Evolutionary conservation across 35 echinoderm and acorn worm genomes (phyloP).

Genomic region (Heliocidaris erythrogramma): DNA sequence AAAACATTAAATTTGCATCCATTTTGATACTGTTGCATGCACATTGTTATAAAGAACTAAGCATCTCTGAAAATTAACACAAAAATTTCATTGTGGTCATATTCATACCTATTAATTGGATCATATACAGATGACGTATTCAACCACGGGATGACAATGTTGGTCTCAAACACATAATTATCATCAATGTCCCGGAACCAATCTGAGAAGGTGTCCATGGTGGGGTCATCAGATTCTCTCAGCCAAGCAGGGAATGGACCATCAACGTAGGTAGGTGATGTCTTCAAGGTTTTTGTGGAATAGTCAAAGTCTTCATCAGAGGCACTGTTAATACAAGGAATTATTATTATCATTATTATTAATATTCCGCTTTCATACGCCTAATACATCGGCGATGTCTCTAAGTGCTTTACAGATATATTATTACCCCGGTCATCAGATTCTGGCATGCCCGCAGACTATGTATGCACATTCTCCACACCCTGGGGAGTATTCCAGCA

Average conservation of each 20-base stretch:
- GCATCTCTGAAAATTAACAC: too few relatives aligned
- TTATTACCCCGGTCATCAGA: too few relatives aligned
- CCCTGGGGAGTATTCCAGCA: too few relatives aligned
- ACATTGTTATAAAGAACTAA: too few relatives aligned
- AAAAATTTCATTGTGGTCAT: not conserved
- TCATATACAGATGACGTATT: slow-evolving; percentile 72
- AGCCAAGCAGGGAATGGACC: slow-evolving; percentile 82
- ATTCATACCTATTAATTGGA: slow-evolving; percentile 66
- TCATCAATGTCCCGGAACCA: slow-evolving; percentile 76
- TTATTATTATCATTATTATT: too few relatives aligned
- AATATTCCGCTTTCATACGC: too few relatives aligned
- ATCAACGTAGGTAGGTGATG: slow-evolving; percentile 61
- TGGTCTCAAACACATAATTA: slow-evolving; percentile 61
- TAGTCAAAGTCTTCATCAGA: slow-evolving; percentile 68
- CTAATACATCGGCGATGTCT: too few relatives aligned
- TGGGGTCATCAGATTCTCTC: slow-evolving; percentile 69
- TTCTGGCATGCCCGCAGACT: too few relatives aligned
- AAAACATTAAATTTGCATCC: too few relatives aligned
- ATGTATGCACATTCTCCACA: too few relatives aligned
- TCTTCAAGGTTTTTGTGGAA: slow-evolving; percentile 56
- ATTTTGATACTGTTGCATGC: too few relatives aligned
- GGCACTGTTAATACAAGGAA: slow-evolving; percentile 43
- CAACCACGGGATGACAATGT: slow-evolving; percentile 66
- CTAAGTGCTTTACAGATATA: too few relatives aligned
- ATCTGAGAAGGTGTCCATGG: slow-evolving; percentile 72